Conservation (phyloP, 2,888 invertebrate species). For the Prenolepis imparis region DNA sequence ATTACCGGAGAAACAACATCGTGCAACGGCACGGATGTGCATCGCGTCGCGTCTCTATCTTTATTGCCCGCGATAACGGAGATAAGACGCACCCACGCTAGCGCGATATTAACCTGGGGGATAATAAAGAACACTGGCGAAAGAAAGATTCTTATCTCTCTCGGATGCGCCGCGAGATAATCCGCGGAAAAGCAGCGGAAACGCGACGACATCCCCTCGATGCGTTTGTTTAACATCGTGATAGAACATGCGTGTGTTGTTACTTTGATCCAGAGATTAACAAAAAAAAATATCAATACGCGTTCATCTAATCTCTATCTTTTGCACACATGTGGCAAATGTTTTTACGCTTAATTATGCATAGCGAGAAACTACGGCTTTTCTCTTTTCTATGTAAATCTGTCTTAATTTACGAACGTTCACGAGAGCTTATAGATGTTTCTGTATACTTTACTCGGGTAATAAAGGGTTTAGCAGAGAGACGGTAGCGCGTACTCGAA, state of each 20-base stretch:
- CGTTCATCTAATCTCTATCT: background rate
- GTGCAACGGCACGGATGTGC: slow-evolving; percentile 27
- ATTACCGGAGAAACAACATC: slow-evolving; percentile 29
- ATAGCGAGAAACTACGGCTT: background rate
- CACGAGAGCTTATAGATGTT: background rate
- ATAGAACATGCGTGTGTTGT: background rate
- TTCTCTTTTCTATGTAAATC: background rate
- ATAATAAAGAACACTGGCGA: slow-evolving; percentile 26
- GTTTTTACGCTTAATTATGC: background rate
- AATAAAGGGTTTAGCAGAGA: background rate
- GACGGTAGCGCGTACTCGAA: background rate
- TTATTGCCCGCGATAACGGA: slow-evolving; percentile 56
- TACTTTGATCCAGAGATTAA: background rate
- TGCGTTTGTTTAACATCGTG: slow-evolving; percentile 18
- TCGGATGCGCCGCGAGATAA: slow-evolving; percentile 39
- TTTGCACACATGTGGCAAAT: background rate
- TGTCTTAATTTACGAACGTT: slow-evolving; percentile 4
- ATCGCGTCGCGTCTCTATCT: slow-evolving; percentile 45
- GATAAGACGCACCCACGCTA: slow-evolving; percentile 24
- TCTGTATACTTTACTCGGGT: background rate
- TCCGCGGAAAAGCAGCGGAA: slow-evolving; percentile 37
- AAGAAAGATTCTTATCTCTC: slow-evolving; percentile 40
- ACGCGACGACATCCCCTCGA: slow-evolving; percentile 10
- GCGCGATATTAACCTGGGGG: slow-evolving; percentile 9
- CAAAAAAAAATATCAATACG: background rate